Base-by-base conservation (phyloP, 2,797 vertebrate species). In the Miichthys miiuy region DNA sequence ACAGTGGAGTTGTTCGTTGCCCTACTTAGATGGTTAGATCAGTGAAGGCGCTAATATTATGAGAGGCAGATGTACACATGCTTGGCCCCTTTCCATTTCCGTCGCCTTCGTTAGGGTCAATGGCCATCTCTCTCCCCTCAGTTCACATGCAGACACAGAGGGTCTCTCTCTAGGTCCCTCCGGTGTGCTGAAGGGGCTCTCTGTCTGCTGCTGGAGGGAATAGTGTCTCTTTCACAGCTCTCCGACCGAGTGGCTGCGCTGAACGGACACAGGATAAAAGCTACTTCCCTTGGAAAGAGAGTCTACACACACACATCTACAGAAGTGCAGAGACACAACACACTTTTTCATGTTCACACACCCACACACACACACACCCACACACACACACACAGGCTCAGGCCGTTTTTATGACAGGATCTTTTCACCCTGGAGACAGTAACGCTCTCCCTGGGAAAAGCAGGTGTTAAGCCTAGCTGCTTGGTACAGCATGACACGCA, bases 201-300 rank as follows among this genome's bases (percentile, higher is more conserved):
- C 92, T 94, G 93, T 94, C 70, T 83, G 80, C 76, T 25, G 71
- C 75, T 51, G 80, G 70, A 70, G 87, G 83, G 90, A 92, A 94
- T 93, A 94, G 93, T 91, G 89, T 93, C 93, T 72, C 93, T 94
- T 94, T 94, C 93, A 94, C 84, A 51, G 76, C 86, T 87, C 83
- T 72, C 70, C 20, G 70, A 84, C 88, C 87, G 51, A 91, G 90
- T 83, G 88, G 84, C 89, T 75, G 77, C 80, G n/a, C 48, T 64
- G 79, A 93, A 88, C 88, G 89, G 92, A 93, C 90, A 87, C 89
- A 83, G 91, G 89, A 94, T 94, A 90, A 94, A 94, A 92, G 90
- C 76, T 77, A 92, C 93, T 94, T 94, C 93, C 93, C 91, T 91
- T 86, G 81, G 71, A 90, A 84, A 84, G 79, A 84, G 77, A 83